Conservation (phyloP, 2,113 vertebrate genomes). For the Crypturellus undulatus region DNA sequence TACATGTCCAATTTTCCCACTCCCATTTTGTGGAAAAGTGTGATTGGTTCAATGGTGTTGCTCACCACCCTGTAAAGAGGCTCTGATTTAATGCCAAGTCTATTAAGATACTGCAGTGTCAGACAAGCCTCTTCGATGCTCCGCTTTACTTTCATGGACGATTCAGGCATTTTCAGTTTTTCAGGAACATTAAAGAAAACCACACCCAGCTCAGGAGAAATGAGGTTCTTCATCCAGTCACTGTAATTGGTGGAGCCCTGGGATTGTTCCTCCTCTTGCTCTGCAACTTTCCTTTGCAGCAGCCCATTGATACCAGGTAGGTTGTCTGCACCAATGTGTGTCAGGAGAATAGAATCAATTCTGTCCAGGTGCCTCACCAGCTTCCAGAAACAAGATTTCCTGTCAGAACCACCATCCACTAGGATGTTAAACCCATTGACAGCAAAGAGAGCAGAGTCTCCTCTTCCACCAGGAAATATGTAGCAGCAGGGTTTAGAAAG, state of each 20-base stretch:
- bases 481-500: slow-evolving; percentile 98
- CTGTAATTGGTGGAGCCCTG: slow-evolving; percentile 92
- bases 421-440: slow-evolving; percentile 98
- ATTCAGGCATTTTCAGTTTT: slow-evolving; percentile 91
- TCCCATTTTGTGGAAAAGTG: slow-evolving; percentile 97
- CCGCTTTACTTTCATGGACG: slow-evolving; percentile 91
- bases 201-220: slow-evolving; percentile 96
- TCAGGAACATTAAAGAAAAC: slow-evolving; percentile 98
- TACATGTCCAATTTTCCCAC: slow-evolving; percentile 98
- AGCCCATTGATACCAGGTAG: slow-evolving; percentile 95
- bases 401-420: slow-evolving; percentile 95
- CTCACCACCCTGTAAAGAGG: slow-evolving; percentile 92
- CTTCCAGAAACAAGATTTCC: slow-evolving; percentile 98
- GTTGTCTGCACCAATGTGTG: slow-evolving; percentile 98
- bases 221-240: slow-evolving; percentile 96
- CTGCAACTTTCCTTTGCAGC: slow-evolving; percentile 95
- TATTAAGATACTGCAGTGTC: slow-evolving; percentile 92
- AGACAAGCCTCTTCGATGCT: slow-evolving; percentile 97
- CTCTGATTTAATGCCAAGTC: slow-evolving; percentile 92
- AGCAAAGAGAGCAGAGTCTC: slow-evolving; percentile 96
- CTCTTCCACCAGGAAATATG: slow-evolving; percentile 96
- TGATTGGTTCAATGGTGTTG: slow-evolving; percentile 94
- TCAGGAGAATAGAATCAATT: slow-evolving; percentile 95
- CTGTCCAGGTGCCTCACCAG: slow-evolving; percentile 95
- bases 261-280: slow-evolving; percentile 92